Evolutionary conservation across 2,888 invertebrate species (phyloP).

Genomic region (Thecophora atra): DNA sequence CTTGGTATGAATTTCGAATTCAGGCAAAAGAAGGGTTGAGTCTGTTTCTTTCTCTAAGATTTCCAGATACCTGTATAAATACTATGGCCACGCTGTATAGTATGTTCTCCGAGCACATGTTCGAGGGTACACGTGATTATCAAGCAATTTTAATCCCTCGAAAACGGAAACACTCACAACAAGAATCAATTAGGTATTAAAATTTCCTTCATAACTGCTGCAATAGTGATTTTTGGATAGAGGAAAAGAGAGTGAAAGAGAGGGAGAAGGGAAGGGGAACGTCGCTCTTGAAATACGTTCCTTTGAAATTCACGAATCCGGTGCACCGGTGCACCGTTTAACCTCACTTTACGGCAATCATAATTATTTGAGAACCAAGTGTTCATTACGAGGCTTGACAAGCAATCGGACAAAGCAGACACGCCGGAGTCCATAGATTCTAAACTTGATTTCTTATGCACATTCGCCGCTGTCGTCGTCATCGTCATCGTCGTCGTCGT

Average conservation of each 20-base stretch:
- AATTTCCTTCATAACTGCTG: slow-evolving; percentile 15
- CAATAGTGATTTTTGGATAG: background rate
- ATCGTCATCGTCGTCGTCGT: background rate
- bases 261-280: background rate
- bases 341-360: slow-evolving; percentile 13
- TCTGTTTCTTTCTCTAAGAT: no score
- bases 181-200: background rate
- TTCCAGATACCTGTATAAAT: no score
- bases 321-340: background rate
- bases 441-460: slow-evolving; percentile 25
- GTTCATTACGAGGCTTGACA: background rate
- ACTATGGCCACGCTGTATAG: no score
- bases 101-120: no score
- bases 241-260: background rate
- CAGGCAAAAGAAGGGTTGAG: no score
- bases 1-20: no score
- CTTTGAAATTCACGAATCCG: background rate
- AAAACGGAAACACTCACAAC: background rate
- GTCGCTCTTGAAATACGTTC: slow-evolving; percentile 3
- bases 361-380: slow-evolving; percentile 5
- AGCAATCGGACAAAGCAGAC: background rate
- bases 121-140: no score
- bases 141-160: background rate
- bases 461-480: background rate
- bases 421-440: background rate